These are phyloP conservation scores for Pseudomugil gertrudae DNA, from an alignment of 2,797 vertebrate species.

Conservation along the genomic window DNA sequence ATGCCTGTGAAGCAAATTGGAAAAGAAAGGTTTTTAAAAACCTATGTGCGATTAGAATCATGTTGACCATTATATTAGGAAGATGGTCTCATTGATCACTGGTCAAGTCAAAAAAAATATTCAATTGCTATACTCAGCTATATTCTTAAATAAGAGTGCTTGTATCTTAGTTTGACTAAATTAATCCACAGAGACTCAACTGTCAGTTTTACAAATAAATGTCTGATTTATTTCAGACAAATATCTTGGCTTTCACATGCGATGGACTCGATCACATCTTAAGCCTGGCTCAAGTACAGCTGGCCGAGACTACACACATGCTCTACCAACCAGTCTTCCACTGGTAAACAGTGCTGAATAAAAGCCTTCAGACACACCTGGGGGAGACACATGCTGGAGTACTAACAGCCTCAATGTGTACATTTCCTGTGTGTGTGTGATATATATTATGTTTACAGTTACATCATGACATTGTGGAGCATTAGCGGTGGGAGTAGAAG, in stretches of 20 bases:
- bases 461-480: constrained; percentile 23
- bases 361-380: not conserved
- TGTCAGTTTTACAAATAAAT: not conserved
- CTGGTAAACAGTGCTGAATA: constrained; percentile 27
- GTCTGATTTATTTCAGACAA: not conserved
- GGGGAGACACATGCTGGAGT: not conserved
- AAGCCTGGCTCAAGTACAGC: not conserved
- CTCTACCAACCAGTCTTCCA: not conserved
- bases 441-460: constrained; percentile 15
- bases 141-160: not conserved
- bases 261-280: not conserved
- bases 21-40: not conserved
- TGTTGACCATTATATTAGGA: not conserved
- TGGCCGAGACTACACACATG: constrained; percentile 11
- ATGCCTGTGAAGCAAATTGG: not conserved
- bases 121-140: not conserved
- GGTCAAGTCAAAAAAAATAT: not conserved
- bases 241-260: not conserved
- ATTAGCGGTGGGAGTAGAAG: constrained; percentile 50
- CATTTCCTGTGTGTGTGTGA: constrained; percentile 1
- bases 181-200: not conserved
- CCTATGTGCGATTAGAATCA: not conserved
- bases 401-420: not conserved
- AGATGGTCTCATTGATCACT: no score
- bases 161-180: not conserved